Percentiles rank a stretch among this genome's conserved stretches.
Conservation (phyloP, 2,888 invertebrate genomes). For the Trilocha varians region DNA sequence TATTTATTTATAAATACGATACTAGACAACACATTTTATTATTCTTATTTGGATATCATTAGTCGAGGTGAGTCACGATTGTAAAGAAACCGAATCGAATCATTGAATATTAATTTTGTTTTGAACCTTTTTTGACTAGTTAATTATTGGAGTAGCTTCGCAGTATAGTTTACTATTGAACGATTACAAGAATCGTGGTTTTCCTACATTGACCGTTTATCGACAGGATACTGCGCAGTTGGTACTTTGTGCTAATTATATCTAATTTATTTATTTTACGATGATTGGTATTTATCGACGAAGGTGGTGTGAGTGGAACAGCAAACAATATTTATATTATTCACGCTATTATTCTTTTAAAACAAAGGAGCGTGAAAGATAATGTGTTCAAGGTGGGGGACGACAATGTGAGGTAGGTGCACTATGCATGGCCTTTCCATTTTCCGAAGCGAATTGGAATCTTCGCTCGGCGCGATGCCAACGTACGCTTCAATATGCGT, state of each 20-base stretch:
- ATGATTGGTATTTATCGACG: constrained; percentile 1
- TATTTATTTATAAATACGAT: neutral
- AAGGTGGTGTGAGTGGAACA: neutral
- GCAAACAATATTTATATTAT: constrained; percentile 1
- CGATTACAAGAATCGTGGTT: constrained; percentile 15
- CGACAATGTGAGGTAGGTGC: constrained; percentile 20
- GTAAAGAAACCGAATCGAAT: too few species aligned
- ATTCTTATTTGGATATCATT: too few species aligned
- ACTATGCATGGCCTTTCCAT: constrained; percentile 25
- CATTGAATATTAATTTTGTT: neutral
- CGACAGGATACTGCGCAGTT: constrained; percentile 48
- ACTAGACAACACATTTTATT: neutral
- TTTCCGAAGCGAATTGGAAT: constrained; percentile 32
- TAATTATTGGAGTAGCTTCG: neutral
- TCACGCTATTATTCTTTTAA: constrained; percentile 6
- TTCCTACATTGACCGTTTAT: constrained; percentile 58
- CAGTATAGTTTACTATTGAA: constrained; percentile 9
- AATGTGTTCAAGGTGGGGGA: constrained; percentile 26
- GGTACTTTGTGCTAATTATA: neutral
- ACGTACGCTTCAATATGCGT: constrained; percentile 17
- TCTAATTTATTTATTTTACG: neutral
- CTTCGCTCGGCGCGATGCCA: constrained; percentile 34
- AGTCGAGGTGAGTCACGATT: too few species aligned
- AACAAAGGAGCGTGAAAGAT: constrained; percentile 9
- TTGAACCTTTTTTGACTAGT: neutral